phyloP scores from a whole-genome alignment of 2,797 vertebrate genomes.

The Helarctos malayanus region DNA sequence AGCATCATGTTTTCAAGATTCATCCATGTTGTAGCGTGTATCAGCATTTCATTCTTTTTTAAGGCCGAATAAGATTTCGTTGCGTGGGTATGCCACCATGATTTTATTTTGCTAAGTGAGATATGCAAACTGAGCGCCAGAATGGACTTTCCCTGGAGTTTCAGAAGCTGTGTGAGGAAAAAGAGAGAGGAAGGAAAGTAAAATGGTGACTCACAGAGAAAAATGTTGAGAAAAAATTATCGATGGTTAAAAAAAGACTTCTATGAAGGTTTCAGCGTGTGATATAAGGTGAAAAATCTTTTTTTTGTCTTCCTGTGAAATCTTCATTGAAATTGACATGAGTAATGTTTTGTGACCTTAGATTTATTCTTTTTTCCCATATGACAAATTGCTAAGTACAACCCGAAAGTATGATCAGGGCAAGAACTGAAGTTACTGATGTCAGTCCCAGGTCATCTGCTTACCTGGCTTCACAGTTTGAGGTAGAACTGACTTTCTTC shows the following conservation, averaged over 20 bases:
- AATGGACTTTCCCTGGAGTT: not conserved
- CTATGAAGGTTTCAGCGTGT: not conserved
- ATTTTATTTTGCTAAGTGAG: not conserved
- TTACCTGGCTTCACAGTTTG: not conserved
- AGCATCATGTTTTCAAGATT: not conserved
- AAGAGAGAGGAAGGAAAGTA: not conserved
- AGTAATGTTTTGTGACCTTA: not conserved
- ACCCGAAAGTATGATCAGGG: not conserved
- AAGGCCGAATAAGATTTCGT: not conserved
- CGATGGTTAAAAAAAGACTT: not conserved
- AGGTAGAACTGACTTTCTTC: not conserved
- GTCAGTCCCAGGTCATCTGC: not conserved
- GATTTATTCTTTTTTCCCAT: not conserved
- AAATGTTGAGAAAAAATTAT: conserved; percentile 9
- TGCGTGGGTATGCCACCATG: not conserved
- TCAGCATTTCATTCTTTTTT: not conserved
- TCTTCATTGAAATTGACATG: not conserved
- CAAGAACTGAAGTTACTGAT: not conserved
- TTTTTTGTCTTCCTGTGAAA: not conserved
- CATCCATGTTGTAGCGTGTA: not conserved
- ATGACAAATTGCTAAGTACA: not conserved
- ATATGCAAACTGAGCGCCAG: not conserved
- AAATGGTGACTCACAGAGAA: not conserved
- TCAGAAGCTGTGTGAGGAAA: not conserved
- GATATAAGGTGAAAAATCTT: not conserved